Conservation (phyloP, 2,797 vertebrate genomes). For the Peromyscus aztecus region DNA sequence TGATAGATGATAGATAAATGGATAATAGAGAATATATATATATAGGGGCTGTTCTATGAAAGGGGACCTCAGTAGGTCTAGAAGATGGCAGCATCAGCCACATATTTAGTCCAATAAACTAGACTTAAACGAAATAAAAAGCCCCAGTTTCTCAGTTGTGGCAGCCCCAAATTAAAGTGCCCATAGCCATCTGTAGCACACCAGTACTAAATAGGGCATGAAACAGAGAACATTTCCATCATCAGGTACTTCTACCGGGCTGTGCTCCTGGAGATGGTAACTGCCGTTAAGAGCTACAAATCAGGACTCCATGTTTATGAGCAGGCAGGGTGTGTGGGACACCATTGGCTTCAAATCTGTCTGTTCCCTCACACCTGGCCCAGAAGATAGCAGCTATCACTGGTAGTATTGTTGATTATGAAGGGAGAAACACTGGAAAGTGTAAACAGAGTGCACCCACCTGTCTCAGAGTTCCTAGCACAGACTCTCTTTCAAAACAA, state of each 20-base stretch:
- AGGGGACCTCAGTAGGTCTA: neutral
- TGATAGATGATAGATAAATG: neutral
- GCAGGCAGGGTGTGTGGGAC: neutral
- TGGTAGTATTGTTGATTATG: conserved; percentile 59
- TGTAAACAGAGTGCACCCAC: conserved; percentile 64
- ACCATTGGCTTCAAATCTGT: conserved; percentile 41
- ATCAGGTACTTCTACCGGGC: neutral
- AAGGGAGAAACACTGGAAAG: conserved; percentile 52
- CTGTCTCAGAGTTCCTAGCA: conserved; percentile 53
- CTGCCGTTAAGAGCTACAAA: neutral
- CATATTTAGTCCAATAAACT: neutral
- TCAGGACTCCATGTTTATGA: conserved; percentile 34
- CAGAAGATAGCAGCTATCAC: conserved; percentile 60
- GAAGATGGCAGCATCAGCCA: neutral
- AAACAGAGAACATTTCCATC: neutral
- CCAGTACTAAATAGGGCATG: neutral
- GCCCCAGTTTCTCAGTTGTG: neutral
- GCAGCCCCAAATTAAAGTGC: neutral
- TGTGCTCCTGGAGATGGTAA: neutral
- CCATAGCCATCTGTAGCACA: neutral
- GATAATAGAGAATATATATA: neutral
- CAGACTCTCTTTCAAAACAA: conserved; percentile 41
- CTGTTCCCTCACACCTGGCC: conserved; percentile 61
- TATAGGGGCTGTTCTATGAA: neutral
- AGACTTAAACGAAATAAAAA: neutral